Base-by-base conservation (phyloP, 35 echinoderm and acorn worm genomes). In the Holothuria glaberrima region DNA sequence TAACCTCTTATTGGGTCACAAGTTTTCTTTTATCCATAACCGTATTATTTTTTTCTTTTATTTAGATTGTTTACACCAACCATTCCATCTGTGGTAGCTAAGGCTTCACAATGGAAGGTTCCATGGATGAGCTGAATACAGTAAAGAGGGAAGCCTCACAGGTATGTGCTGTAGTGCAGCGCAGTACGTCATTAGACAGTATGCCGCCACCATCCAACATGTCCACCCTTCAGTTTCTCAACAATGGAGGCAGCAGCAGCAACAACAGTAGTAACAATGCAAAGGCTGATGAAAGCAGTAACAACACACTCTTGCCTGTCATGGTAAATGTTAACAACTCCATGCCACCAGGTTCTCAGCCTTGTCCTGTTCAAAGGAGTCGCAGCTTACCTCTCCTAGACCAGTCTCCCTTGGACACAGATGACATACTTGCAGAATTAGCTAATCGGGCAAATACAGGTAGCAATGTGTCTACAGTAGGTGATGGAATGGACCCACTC, bases 381-480 rank as follows among this genome's bases (percentile, higher is more conserved):
- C 94, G 94, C 46, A 95, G 94, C 61, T 59, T 95, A 27, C 94
- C 94, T 5, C 88, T 95, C 20, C 70, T 95, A 16, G 94, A 92
- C 58, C 94, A 89, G 61, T 86, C 65, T 22, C 87, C 94, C 50
- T 66, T 91, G 16, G 90, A 95, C 57, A 92, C 94, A 59, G 80
- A 91, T 16, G 94, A 95, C 44, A 92, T 95, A 26, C 62, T 95
- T n/a, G 94, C 94, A 19, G 75, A 95, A 59, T 54, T 95, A 29
- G 88, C 94, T 16, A 69, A 88, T 52, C 48, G 90, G 19, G 22
- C 56, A 21, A 86, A 86, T 20, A 28, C 82, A 0, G 82, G 57
- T 30, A 57, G 57, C 33, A 86, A 36, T 36, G 57, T 66, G 0
- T 36, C 56, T 13, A 19, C 32, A 6, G 82, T 86, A 20, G 45